These are phyloP conservation scores for Aeoliscus strigatus DNA, from an alignment of 2,797 vertebrate genomes.

Conservation along the genomic window DNA sequence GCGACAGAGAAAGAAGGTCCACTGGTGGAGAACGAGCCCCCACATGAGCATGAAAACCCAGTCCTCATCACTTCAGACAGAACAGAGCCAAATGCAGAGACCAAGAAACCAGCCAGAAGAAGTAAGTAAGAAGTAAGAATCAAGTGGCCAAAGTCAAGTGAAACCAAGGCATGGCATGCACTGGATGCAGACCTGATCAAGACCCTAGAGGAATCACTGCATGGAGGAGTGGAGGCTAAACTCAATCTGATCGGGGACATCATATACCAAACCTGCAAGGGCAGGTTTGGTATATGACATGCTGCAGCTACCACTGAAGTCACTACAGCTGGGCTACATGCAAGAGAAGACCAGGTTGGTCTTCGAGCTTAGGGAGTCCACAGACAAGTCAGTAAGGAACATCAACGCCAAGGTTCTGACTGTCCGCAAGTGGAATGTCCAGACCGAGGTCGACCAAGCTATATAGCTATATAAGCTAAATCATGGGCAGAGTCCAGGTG, in stretches of 20 bases:
- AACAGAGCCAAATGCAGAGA: conserved; percentile 1
- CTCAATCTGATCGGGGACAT: too few relatives aligned
- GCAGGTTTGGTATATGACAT: too few relatives aligned
- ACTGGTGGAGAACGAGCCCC: neutral
- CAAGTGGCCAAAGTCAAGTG: conserved; percentile 5
- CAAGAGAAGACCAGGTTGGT: too few relatives aligned
- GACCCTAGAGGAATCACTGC: neutral
- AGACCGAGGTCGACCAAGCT: neutral
- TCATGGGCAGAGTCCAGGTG: neutral
- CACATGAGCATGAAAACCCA: neutral
- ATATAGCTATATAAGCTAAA: neutral
- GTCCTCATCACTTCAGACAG: neutral
- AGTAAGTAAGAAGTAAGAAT: too few relatives aligned
- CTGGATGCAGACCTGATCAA: neutral
- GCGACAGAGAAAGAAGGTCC: conserved; percentile 4
- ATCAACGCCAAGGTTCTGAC: neutral
- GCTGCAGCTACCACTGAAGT: too few relatives aligned
- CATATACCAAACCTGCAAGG: too few relatives aligned
- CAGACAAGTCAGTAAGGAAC: neutral
- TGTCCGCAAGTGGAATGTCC: neutral
- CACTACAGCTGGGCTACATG: too few relatives aligned
- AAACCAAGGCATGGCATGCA: neutral
- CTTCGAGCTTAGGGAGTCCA: too few relatives aligned
- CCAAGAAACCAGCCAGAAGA: neutral
- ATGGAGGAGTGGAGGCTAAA: too few relatives aligned